Conservation (phyloP, 2,888 invertebrate genomes). For the Frankliniella fusca region DNA sequence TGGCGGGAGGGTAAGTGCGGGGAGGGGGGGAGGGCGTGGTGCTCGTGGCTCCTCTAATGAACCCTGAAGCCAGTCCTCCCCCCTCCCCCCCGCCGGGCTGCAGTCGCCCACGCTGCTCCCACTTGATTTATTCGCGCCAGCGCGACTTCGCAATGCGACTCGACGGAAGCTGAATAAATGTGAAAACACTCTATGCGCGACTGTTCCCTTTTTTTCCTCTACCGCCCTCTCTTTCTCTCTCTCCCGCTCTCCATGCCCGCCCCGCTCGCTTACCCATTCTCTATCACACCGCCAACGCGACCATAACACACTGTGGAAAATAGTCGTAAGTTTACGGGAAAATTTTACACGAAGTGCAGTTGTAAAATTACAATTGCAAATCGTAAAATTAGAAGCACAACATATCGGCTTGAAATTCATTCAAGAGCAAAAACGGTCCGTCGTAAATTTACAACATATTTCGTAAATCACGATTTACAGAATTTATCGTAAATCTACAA, state of each 20-base stretch:
- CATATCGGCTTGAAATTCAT: no score
- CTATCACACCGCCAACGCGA: not conserved
- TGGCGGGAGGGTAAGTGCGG: no score
- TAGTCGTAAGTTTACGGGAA: no score
- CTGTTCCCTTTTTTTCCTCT: not conserved
- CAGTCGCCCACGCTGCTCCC: not conserved
- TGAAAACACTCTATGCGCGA: constrained; percentile 6
- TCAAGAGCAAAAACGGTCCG: no score
- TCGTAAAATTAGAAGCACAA: no score
- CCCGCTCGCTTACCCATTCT: not conserved
- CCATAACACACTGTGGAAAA: no score
- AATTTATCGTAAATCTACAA: no score
- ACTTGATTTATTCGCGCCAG: not conserved
- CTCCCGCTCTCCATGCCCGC: not conserved
- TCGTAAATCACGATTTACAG: no score
- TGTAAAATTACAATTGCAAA: no score
- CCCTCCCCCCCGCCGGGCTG: not conserved
- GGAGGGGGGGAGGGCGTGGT: no score
- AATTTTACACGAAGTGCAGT: no score
- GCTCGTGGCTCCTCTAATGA: not conserved
- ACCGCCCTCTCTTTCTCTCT: not conserved
- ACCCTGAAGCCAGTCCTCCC: not conserved
- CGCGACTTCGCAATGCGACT: constrained; percentile 2
- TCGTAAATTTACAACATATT: no score
- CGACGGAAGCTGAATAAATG: constrained; percentile 23